phyloP scores from a whole-genome alignment of 92 coral and sea anemone species.

The Epizoanthus rinbou region DNA sequence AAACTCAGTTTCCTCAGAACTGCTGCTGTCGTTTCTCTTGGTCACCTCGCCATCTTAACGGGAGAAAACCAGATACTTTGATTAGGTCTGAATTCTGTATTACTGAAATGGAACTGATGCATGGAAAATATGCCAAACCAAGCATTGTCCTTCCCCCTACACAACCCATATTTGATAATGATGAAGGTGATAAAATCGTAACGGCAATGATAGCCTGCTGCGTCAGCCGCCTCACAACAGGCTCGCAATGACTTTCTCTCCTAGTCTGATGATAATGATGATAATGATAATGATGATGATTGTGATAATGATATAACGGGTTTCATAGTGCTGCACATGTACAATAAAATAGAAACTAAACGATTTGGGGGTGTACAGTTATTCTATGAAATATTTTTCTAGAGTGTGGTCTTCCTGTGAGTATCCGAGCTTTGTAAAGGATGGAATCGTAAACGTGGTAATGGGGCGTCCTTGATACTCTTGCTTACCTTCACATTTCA shows the following conservation, averaged over 20 bases:
- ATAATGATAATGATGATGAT: not conserved
- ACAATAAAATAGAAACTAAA: not conserved
- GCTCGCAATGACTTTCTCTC: too few species aligned
- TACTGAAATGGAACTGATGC: too few species aligned
- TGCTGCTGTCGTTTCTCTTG: constrained; percentile 3
- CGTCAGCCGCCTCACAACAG: too few species aligned
- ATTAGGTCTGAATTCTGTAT: not conserved
- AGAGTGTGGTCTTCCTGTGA: too few species aligned
- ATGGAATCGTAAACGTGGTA: not conserved
- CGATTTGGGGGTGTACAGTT: too few species aligned
- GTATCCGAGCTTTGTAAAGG: too few species aligned
- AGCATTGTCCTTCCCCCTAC: too few species aligned
- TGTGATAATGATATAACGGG: not conserved
- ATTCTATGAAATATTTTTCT: too few species aligned
- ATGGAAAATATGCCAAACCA: too few species aligned
- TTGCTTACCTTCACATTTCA: constrained; percentile 70
- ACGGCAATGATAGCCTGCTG: too few species aligned
- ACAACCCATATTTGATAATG: not conserved
- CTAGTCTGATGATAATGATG: too few species aligned
- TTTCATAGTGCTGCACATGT: too few species aligned
- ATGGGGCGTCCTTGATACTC: not conserved
- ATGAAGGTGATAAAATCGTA: not conserved
- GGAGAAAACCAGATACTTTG: not conserved
- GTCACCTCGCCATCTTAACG: constrained; percentile 46
- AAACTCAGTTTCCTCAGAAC: constrained; percentile 35